phyloP scores from a whole-genome alignment of 2,888 invertebrate genomes.

The Holacanthella duospinosa region DNA sequence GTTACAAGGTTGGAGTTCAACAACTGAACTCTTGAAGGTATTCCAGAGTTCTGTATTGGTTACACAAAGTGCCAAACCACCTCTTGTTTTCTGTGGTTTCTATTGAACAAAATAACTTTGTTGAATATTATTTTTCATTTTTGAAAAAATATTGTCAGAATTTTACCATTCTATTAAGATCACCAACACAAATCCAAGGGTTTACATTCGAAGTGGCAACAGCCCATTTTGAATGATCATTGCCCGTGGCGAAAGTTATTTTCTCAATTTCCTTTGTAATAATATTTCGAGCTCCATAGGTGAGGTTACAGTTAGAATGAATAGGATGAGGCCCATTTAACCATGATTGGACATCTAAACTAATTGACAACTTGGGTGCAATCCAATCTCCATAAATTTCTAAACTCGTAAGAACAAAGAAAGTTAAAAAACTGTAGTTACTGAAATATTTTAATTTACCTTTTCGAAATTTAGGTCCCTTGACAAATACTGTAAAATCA shows the following conservation, averaged over 20 bases:
- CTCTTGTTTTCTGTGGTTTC: slow-evolving; percentile 63
- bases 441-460: too few species aligned
- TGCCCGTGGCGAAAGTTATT: slow-evolving; percentile 45
- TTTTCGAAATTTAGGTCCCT: slow-evolving; percentile 62
- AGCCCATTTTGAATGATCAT: slow-evolving; percentile 45
- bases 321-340: slow-evolving; percentile 65
- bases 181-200: slow-evolving; percentile 77
- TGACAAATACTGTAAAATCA: slow-evolving; percentile 71
- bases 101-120: slow-evolving; percentile 43
- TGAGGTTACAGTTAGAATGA: slow-evolving; percentile 58
- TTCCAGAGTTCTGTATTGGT: slow-evolving; percentile 54
- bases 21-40: slow-evolving; percentile 52
- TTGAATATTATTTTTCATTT: background rate
- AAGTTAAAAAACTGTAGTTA: too few species aligned
- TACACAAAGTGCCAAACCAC: slow-evolving; percentile 76
- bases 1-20: slow-evolving; percentile 50
- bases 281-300: slow-evolving; percentile 19
- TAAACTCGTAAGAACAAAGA: too few species aligned
- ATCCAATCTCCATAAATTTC: slow-evolving; percentile 74
- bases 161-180: slow-evolving; percentile 83
- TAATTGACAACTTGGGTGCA: slow-evolving; percentile 58
- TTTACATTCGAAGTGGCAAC: slow-evolving; percentile 30
- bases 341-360: slow-evolving; percentile 80
- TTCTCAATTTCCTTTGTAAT: slow-evolving; percentile 13
- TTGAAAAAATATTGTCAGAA: background rate